Evolutionary conservation across 2,797 vertebrate genomes (phyloP), one percentile per base, ranked within the genome.

Genomic region (Pangasius macronema): DNA sequence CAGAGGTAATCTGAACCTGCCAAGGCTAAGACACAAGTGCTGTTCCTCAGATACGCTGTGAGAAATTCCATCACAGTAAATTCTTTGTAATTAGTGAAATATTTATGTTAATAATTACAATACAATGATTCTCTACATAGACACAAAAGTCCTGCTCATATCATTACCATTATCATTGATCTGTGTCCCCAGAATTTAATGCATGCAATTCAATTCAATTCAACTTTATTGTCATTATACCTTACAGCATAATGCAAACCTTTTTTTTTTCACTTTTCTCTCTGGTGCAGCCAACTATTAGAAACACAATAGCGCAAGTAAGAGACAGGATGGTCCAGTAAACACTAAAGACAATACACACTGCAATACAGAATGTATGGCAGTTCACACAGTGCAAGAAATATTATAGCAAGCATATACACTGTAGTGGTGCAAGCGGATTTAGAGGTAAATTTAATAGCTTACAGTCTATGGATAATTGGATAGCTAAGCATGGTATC

Each of bases 1-100:
- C 67, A 77, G 51, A 85, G 89, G 85, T 87, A 89, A 82, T 70
- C 49, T 91, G 89, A 93, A n/a, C 14, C 55, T 70, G 11, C 73
- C 61, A 84, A 67, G 72, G 33, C 49, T 82, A 51, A 42, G 75
- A 59, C 53, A 63, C 57, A 46, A 82, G 57, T 46, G 39, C 36
- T 42, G 16, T 76, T 87, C 46, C 49, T 83, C 70, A 55, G 30
- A 70, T 39, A 84, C 2, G 24, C 57, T 63, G 79, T 46, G 79
- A 82, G 79, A 82, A 63, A 63, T 9, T 82, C 57, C 39, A 63
- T 20, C 57, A 27, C 6, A 20, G 57, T 24, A 39, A 57, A 79
- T 27, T 8, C n/a, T 63, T 82, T 16, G 18, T 3, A 42, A 61
- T 59, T 61, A 46, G 36, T n/a, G 3, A 46, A 4, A 81, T 61